These are phyloP conservation scores for Plemyria rubiginata DNA, from an alignment of 2,888 invertebrate genomes.

Conservation along the genomic window DNA sequence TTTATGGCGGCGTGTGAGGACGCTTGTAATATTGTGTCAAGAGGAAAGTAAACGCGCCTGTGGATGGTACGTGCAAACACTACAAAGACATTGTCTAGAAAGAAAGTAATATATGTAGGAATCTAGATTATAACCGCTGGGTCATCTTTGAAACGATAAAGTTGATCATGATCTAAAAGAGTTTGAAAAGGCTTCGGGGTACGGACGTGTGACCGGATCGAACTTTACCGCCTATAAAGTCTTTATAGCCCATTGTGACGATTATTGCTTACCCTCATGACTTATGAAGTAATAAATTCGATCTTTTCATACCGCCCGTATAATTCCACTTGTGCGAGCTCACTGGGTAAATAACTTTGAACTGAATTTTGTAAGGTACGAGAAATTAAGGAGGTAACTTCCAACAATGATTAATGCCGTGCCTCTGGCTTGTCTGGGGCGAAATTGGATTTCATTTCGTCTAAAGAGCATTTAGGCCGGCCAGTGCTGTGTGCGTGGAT, in stretches of 20 bases:
- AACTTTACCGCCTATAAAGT: constrained; percentile 83
- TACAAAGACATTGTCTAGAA: constrained; percentile 18
- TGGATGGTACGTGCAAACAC: constrained; percentile 17
- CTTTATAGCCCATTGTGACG: constrained; percentile 83
- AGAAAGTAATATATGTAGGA: constrained; percentile 2
- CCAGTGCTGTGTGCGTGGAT: constrained; percentile 58
- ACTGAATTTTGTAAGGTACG: constrained; percentile 46
- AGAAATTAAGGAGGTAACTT: constrained; percentile 46
- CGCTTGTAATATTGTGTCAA: constrained; percentile 23
- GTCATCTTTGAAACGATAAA: constrained; percentile 49
- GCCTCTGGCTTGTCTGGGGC: constrained; percentile 38
- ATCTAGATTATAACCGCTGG: constrained; percentile 4
- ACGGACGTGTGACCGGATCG: constrained; percentile 72
- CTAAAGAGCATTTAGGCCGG: constrained; percentile 48
- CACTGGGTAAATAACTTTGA: constrained; percentile 50
- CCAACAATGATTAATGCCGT: constrained; percentile 47
- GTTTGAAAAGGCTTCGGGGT: constrained; percentile 24
- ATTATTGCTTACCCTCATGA: constrained; percentile 84
- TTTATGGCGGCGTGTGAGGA: constrained; percentile 9
- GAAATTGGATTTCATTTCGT: constrained; percentile 43
- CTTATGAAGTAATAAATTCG: constrained; percentile 84
- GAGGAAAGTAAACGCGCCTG: constrained; percentile 23
- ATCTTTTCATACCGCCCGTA: constrained; percentile 71
- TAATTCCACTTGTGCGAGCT: constrained; percentile 55
- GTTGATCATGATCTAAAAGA: constrained; percentile 21